Evolutionary conservation across 37 sponge, comb jelly and placozoan species (phyloP), one percentile per base, ranked within the genome.

Genomic region (Mnemiopsis leidyi): DNA sequence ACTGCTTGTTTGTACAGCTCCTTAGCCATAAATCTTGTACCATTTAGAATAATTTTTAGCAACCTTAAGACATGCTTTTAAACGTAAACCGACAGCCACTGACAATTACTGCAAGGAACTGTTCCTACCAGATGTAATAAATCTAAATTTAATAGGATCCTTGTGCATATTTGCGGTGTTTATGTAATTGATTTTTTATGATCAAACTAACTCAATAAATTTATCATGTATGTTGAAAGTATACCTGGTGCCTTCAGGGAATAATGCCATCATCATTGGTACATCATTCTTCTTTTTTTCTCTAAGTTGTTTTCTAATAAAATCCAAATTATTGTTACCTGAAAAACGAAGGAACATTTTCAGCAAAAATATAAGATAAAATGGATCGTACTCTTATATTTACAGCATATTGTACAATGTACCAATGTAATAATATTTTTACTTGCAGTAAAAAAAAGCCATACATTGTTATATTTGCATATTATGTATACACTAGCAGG

Each of bases 171-270:
- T 48, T 48, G 61, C 13, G 13, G 9, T 18, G n/a, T n/a, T n/a
- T n/a, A n/a, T n/a, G n/a, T n/a, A n/a, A n/a, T n/a, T n/a, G n/a
- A n/a, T n/a, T n/a, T n/a, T n/a, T n/a, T n/a, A n/a, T n/a, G n/a
- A n/a, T n/a, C n/a, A n/a, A n/a, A n/a, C n/a, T n/a, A n/a, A n/a
- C n/a, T n/a, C n/a, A n/a, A n/a, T n/a, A n/a, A n/a, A n/a, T n/a
- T n/a, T n/a, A n/a, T n/a, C n/a, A n/a, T n/a, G n/a, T n/a, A n/a
- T n/a, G n/a, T n/a, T n/a, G n/a, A n/a, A n/a, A n/a, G n/a, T n/a
- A n/a, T n/a, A 71, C 75, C 75, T 38, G 5, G 90, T 85, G 16
- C 90, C 90, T 61, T 85, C 90, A 1, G 90, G 90, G n/a, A 85
- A 85, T 2, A 85, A 23, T 36, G 61, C 25, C 90, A 85, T 85